phyloP scores from a whole-genome alignment of 1,140 invertebrate species.

The Ruditapes philippinarum region DNA sequence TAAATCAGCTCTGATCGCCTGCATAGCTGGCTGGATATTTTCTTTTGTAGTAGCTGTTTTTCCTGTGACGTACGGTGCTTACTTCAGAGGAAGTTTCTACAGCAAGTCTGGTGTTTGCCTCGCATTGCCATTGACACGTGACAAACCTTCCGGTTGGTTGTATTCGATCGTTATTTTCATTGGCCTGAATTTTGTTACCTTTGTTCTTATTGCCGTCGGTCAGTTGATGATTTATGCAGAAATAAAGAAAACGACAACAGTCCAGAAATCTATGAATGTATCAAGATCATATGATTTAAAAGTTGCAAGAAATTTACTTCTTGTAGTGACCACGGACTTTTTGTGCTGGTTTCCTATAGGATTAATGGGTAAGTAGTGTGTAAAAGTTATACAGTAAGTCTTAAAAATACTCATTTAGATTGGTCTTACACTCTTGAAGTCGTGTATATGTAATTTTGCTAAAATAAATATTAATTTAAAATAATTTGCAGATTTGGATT shows the following conservation, averaged over 20 bases:
- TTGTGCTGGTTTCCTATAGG: too few relatives aligned
- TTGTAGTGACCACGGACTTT: too few relatives aligned
- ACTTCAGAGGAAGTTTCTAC: conserved; percentile 66
- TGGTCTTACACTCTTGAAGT: too few relatives aligned
- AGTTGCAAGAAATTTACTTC: conserved; percentile 62
- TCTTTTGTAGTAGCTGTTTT: conserved; percentile 55
- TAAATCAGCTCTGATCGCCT: conserved; percentile 17
- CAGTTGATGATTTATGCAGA: too few relatives aligned
- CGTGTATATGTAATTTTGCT: too few relatives aligned
- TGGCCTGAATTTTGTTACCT: conserved; percentile 61
- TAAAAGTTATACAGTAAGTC: too few relatives aligned
- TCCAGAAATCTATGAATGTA: neutral
- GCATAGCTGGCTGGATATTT: conserved; percentile 58
- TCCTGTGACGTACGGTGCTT: conserved; percentile 42
- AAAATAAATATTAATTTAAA: too few relatives aligned
- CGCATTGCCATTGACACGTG: conserved; percentile 53
- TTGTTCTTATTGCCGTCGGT: conserved; percentile 62
- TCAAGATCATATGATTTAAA: conserved; percentile 42
- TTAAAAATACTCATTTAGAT: too few relatives aligned
- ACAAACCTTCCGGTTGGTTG: too few relatives aligned
- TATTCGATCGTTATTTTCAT: conserved; percentile 61
- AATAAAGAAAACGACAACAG: neutral
- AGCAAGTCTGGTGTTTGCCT: conserved; percentile 57
- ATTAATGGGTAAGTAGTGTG: too few relatives aligned
- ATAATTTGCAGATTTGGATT: too few relatives aligned